Evolutionary conservation across 1,140 invertebrate species (phyloP), one percentile per base, ranked within the genome.

Genomic region (Drosophila nebulosa): DNA sequence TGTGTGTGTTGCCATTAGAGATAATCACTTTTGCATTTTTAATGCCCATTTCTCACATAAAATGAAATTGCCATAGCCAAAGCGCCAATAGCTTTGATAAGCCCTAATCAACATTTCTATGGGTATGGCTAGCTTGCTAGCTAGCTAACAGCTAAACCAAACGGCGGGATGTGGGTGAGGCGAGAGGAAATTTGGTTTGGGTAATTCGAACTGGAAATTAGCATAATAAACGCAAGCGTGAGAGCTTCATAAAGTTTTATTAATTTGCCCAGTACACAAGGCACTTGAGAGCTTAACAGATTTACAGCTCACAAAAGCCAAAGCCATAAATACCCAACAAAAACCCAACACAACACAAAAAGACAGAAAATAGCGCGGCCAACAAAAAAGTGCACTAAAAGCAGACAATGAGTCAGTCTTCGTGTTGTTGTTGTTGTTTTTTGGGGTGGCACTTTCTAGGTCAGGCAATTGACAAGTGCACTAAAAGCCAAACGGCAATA

Each of bases 261-360:
- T 85, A 85, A 88, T 79, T 88, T 79, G 46, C 42, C 32, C 27
- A 46, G 46, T 7, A 35, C 57, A 42, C 36, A 55, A 58, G 75
- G 66, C 81, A 85, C 81, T 85, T 64, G 78, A 67, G 61, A 86
- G 78, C 83, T 86, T 83, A 86, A 88, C 81, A 88, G 83, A 81
- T 86, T 81, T 86, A 53, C 74, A 52, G 69, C 69, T 67, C 52
- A 58, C 71, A 67, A 84, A 76, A 76, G 72, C 63, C 32, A 64
- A 58, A 60, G 76, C 69, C 60, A 74, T 86, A 80, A 85, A 85
- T 84, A 84, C 55, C 22, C 35, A 53, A 65, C 39, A 16, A 62
- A n/a, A 16, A 16, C n/a, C 10, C 52, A 46, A 71, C 27, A 52
- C 52, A 69, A 57, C 61, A 69, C n/a, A 51, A 56, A 42, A 53